Conservation (phyloP, 1,140 invertebrate genomes). For the Aphaenogaster floridana region DNA sequence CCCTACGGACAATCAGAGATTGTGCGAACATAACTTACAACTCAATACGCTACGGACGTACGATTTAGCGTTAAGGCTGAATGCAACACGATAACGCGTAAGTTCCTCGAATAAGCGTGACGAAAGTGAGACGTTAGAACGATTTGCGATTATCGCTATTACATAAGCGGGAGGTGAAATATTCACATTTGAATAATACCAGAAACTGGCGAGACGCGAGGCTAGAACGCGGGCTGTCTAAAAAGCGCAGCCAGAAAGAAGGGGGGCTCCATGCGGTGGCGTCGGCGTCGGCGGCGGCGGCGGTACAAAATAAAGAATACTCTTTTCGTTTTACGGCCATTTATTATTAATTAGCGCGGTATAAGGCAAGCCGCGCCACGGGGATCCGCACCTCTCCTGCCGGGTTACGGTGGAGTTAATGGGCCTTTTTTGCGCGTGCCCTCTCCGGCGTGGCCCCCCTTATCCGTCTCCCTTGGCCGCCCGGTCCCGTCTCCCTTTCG, state of each 20-base stretch:
- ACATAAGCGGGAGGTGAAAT: not conserved
- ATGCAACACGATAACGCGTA: slow-evolving; percentile 34
- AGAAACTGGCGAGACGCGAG: not conserved
- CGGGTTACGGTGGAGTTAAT: slow-evolving; percentile 63
- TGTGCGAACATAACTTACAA: slow-evolving; percentile 51
- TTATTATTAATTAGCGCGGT: slow-evolving; percentile 71
- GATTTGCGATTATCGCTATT: slow-evolving; percentile 38
- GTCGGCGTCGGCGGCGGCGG: not conserved
- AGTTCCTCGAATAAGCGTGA: slow-evolving; percentile 54
- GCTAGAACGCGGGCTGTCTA: not conserved
- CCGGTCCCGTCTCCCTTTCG: not conserved
- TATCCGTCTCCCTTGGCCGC: not conserved
- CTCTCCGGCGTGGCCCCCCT: not conserved
- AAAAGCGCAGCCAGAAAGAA: slow-evolving; percentile 1
- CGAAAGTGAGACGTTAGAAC: slow-evolving; percentile 51
- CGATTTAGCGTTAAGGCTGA: slow-evolving; percentile 22
- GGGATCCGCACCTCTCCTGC: slow-evolving; percentile 46
- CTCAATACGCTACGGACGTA: slow-evolving; percentile 16
- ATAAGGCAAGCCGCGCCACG: slow-evolving; percentile 37
- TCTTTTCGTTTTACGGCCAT: slow-evolving; percentile 63
- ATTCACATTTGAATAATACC: not conserved
- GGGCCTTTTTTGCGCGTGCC: slow-evolving; percentile 56
- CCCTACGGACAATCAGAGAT: slow-evolving; percentile 62
- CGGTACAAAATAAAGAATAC: slow-evolving; percentile 45
- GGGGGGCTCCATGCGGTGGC: not conserved